phyloP scores from a whole-genome alignment of 2,888 invertebrate genomes.

The Zhengitettix transpicula region DNA sequence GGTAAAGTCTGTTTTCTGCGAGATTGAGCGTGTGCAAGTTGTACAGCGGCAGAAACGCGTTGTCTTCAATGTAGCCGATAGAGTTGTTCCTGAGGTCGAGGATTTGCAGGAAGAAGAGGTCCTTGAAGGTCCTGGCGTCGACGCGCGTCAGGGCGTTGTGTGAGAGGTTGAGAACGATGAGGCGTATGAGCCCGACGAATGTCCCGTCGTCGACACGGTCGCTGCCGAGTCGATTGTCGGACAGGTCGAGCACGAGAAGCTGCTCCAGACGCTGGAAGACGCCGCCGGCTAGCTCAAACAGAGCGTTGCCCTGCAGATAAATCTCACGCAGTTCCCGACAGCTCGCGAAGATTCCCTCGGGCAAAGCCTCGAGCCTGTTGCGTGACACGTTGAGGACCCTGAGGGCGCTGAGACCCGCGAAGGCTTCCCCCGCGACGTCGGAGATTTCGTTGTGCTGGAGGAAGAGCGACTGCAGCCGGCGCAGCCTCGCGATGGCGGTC shows the following conservation, averaged over 20 bases:
- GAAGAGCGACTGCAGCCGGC: conserved; percentile 61
- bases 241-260: conserved; percentile 66
- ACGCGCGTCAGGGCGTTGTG: conserved; percentile 73
- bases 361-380: conserved; percentile 65
- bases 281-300: conserved; percentile 66
- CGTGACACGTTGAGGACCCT: conserved; percentile 72
- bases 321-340: conserved; percentile 68
- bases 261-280: conserved; percentile 72
- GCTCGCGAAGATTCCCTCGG: conserved; percentile 64
- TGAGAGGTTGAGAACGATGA: conserved; percentile 70
- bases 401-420: conserved; percentile 61
- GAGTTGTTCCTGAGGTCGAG: conserved; percentile 73
- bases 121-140: conserved; percentile 71
- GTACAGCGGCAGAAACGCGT: conserved; percentile 72
- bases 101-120: conserved; percentile 71
- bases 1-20: conserved; percentile 70
- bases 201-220: conserved; percentile 72
- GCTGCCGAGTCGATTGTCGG: conserved; percentile 69
- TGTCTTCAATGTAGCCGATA: conserved; percentile 75
- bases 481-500: conserved; percentile 55
- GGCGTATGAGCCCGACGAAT: conserved; percentile 66
- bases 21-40: conserved; percentile 79
- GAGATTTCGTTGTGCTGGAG: conserved; percentile 71
- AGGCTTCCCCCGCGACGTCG: conserved; percentile 60
- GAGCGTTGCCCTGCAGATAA: conserved; percentile 68